Conservation (phyloP, 2,113 vertebrate genomes). For the Heloderma charlesbogerti region DNA sequence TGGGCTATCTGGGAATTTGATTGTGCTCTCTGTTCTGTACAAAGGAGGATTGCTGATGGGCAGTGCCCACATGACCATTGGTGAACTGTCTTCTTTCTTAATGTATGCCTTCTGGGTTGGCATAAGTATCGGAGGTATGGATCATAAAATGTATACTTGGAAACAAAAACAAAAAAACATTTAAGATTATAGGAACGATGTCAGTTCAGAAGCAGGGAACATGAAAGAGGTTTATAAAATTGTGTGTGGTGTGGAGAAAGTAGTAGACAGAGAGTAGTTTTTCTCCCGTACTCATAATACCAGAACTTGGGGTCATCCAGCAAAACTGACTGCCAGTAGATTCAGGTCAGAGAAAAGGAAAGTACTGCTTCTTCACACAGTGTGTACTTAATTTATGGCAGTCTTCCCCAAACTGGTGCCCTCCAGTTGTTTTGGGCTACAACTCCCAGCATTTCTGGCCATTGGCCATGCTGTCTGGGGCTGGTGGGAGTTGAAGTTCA, state of each 20-base stretch:
- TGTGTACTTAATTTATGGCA: neutral
- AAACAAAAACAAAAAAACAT: neutral
- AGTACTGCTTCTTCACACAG: neutral
- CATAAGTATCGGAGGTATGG: slow-evolving; percentile 92
- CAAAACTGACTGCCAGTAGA: neutral
- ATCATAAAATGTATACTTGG: slow-evolving; percentile 24
- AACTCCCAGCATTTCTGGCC: too few relatives aligned
- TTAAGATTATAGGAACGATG: neutral
- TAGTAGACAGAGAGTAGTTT: neutral
- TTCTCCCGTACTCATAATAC: neutral
- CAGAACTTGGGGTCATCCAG: neutral
- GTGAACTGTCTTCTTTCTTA: slow-evolving; percentile 95
- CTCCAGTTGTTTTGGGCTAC: too few relatives aligned
- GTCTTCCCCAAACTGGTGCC: too few relatives aligned
- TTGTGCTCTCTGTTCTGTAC: slow-evolving; percentile 94
- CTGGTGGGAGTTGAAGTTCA: too few relatives aligned
- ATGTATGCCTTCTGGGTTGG: slow-evolving; percentile 99
- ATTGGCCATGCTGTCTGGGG: too few relatives aligned
- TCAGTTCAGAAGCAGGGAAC: neutral
- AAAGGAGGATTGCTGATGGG: slow-evolving; percentile 95
- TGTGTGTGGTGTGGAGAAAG: neutral
- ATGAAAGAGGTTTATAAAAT: neutral
- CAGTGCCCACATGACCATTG: slow-evolving; percentile 92
- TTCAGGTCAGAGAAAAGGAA: neutral
- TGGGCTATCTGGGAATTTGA: slow-evolving; percentile 94